These are phyloP conservation scores for Vombatus ursinus DNA, from an alignment of 2,113 vertebrate species.

Conservation along the genomic window DNA sequence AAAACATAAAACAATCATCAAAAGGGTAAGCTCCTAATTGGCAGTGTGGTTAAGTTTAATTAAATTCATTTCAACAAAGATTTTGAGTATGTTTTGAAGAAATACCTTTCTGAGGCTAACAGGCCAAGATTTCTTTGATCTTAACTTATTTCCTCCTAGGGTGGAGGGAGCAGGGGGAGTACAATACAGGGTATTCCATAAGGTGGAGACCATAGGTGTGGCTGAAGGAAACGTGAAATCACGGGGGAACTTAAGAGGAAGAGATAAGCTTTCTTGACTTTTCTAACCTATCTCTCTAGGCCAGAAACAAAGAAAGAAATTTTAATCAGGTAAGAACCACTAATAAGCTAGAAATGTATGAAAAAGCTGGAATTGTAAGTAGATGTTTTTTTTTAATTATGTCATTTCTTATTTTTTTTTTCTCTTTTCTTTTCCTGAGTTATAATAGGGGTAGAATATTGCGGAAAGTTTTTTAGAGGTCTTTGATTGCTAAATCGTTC, in stretches of 20 bases:
- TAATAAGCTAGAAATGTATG: neutral
- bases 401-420: neutral
- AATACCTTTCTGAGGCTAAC: neutral
- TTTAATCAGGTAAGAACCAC: neutral
- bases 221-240: neutral
- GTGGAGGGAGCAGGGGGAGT: neutral
- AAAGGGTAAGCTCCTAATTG: neutral
- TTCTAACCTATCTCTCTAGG: neutral
- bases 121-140: neutral
- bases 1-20: neutral
- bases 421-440: neutral
- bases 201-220: neutral
- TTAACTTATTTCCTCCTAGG: neutral
- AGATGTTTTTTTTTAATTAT: neutral
- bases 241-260: neutral
- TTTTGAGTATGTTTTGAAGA: neutral
- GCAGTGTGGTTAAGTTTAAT: neutral
- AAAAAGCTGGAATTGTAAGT: neutral
- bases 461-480: neutral
- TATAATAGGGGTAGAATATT: neutral
- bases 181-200: neutral
- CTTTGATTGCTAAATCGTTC: neutral
- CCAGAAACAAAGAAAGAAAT: neutral
- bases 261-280: neutral
- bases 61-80: neutral